Evolutionary conservation across 1,140 invertebrate species (phyloP).

Genomic region (Orchestia grillus): DNA sequence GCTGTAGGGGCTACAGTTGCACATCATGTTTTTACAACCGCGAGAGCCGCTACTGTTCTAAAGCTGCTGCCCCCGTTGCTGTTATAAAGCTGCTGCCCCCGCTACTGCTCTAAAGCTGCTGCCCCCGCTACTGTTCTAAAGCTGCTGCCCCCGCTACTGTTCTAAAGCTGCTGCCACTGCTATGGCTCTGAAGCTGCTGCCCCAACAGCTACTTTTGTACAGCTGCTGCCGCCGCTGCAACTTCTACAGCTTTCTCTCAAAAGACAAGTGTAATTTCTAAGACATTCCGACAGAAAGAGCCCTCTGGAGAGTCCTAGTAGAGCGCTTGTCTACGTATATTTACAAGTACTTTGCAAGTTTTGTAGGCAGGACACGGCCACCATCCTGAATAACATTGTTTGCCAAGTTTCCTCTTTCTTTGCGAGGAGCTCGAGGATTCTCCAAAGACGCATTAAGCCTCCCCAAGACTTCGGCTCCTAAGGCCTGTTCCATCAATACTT

Average conservation of each 20-base stretch:
- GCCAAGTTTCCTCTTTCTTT: too few species aligned
- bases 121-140: background rate
- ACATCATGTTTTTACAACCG: background rate
- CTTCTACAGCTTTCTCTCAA: background rate
- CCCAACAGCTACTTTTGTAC: too few species aligned
- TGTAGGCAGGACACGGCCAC: background rate
- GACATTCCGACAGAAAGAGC: background rate
- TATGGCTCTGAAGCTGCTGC: too few species aligned
- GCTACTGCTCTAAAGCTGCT: background rate
- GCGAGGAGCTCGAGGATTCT: too few species aligned
- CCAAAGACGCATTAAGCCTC: too few species aligned
- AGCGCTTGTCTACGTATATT: background rate
- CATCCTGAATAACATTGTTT: background rate
- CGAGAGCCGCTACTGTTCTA: background rate
- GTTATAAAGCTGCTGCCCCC: background rate
- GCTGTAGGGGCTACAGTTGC: too few species aligned
- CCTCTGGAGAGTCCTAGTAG: background rate
- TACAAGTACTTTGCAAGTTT: background rate
- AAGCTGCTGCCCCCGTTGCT: background rate
- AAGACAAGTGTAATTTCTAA: background rate
- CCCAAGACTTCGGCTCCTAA: too few species aligned
- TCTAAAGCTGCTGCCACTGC: too few species aligned
- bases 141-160: too few species aligned
- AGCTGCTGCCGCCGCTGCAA: background rate
- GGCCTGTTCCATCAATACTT: too few species aligned